Percentiles rank a stretch among this genome's conserved stretches.
These are phyloP conservation scores for Trematomus bernacchii DNA, from an alignment of 2,797 vertebrate species.

Conservation along the genomic window DNA sequence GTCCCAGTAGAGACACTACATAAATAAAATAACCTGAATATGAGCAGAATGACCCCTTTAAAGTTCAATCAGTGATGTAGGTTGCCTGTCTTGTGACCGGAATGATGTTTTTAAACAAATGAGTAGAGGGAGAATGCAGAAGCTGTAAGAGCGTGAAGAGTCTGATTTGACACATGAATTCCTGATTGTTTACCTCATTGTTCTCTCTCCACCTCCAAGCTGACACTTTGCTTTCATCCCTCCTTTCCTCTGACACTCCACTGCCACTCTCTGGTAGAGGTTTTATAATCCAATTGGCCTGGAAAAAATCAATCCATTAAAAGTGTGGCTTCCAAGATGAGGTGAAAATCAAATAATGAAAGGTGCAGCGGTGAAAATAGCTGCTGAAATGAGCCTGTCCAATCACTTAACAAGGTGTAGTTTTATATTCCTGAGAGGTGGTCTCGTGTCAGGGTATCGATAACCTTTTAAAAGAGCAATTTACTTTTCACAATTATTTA, in stretches of 20 bases:
- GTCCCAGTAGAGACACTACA: too few species aligned
- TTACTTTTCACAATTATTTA: slow-evolving; percentile 75
- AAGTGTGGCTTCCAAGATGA: slow-evolving; percentile 41
- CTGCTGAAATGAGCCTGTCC: slow-evolving; percentile 69
- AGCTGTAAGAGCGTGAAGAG: slow-evolving; percentile 35
- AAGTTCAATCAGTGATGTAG: slow-evolving; percentile 42
- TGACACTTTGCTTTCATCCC: slow-evolving; percentile 17
- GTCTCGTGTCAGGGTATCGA: slow-evolving; percentile 68
- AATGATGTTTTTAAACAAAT: slow-evolving; percentile 48
- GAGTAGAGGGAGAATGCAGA: slow-evolving; percentile 16
- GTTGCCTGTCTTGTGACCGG: slow-evolving; percentile 34
- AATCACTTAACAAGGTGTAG: slow-evolving; percentile 73
- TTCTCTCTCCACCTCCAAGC: slow-evolving; percentile 5
- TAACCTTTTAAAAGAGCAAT: slow-evolving; percentile 78
- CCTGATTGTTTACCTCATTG: slow-evolving; percentile 13
- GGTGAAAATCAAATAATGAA: slow-evolving; percentile 76
- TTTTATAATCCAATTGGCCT: slow-evolving; percentile 65
- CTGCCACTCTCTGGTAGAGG: slow-evolving; percentile 25
- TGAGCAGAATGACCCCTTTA: not conserved
- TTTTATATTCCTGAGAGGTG: slow-evolving; percentile 76
- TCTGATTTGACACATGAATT: slow-evolving; percentile 23
- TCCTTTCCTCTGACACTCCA: slow-evolving; percentile 9
- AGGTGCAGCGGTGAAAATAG: slow-evolving; percentile 52
- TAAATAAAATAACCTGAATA: too few species aligned
- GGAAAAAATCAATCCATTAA: slow-evolving; percentile 69